Evolutionary conservation across 2,888 invertebrate genomes (phyloP).

Genomic region (Callosobruchus maculatus): DNA sequence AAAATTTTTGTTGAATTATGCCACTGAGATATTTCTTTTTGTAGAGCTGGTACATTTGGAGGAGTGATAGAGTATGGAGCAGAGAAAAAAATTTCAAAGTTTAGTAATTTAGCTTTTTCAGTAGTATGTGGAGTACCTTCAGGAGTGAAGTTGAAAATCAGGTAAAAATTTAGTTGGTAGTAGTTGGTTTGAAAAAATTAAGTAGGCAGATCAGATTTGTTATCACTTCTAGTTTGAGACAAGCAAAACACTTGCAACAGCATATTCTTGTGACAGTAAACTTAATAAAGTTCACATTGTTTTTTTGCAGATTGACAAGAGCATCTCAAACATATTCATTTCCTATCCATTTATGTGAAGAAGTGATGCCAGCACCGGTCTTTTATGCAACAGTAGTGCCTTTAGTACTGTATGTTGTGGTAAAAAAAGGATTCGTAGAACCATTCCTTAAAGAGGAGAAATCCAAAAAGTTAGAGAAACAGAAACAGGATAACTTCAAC

Average conservation of each 20-base stretch:
- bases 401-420: constrained; percentile 70
- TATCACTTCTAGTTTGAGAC: too few relatives aligned
- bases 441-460: constrained; percentile 77
- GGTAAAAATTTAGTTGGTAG: constrained; percentile 52
- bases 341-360: constrained; percentile 88
- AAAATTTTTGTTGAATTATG: constrained; percentile 23
- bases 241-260: too few relatives aligned
- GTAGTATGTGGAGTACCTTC: constrained; percentile 81
- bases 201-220: too few relatives aligned
- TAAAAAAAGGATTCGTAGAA: constrained; percentile 83
- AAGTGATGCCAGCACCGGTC: constrained; percentile 82
- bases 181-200: not conserved
- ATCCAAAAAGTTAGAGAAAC: constrained; percentile 75
- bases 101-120: constrained; percentile 81
- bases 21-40: constrained; percentile 21
- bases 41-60: constrained; percentile 83
- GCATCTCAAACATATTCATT: constrained; percentile 86
- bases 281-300: not conserved
- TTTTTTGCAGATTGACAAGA: constrained; percentile 66
- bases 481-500: constrained; percentile 75
- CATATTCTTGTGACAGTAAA: too few relatives aligned
- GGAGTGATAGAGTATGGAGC: constrained; percentile 85
- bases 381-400: constrained; percentile 93
- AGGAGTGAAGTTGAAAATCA: constrained; percentile 85
- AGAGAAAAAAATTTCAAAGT: constrained; percentile 88